A percentile compares a stretch with the other conserved stretches of the same genome.
Conservation (phyloP, 2,113 vertebrate genomes). For the Lates calcarifer region DNA sequence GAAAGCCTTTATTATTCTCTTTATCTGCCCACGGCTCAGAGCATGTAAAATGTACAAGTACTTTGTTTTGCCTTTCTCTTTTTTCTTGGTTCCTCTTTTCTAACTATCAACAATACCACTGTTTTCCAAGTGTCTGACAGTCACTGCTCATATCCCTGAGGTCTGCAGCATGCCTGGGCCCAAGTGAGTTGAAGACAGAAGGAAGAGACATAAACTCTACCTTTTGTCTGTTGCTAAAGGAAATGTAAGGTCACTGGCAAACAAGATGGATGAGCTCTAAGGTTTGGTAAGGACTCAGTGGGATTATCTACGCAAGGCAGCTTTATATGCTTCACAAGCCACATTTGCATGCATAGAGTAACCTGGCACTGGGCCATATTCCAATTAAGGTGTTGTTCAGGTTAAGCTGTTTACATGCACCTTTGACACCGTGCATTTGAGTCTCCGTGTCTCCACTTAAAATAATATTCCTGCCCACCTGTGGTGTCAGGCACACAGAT, state of each 20-base stretch:
- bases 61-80: conserved; percentile 1
- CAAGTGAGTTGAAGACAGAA: neutral
- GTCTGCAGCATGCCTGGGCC: neutral
- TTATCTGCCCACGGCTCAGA: neutral
- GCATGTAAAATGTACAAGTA: neutral
- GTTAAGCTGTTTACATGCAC: conserved; percentile 41
- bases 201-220: neutral
- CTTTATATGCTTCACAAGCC: neutral
- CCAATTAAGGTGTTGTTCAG: conserved; percentile 31
- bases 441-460: conserved; percentile 20
- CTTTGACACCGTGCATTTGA: conserved; percentile 12
- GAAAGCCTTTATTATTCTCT: conserved; percentile 2
- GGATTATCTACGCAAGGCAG: conserved; percentile 32
- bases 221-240: neutral
- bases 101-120: neutral
- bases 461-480: conserved; percentile 25
- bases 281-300: conserved; percentile 9
- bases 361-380: neutral
- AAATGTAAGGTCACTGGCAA: conserved; percentile 39
- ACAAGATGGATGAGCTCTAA: conserved; percentile 40
- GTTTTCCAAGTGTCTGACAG: neutral
- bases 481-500: neutral
- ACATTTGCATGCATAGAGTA: conserved; percentile 4
- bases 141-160: neutral
- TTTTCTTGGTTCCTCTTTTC: neutral